Base-by-base conservation (phyloP, 2,797 vertebrate species). In the Halcyon leucocephala region DNA sequence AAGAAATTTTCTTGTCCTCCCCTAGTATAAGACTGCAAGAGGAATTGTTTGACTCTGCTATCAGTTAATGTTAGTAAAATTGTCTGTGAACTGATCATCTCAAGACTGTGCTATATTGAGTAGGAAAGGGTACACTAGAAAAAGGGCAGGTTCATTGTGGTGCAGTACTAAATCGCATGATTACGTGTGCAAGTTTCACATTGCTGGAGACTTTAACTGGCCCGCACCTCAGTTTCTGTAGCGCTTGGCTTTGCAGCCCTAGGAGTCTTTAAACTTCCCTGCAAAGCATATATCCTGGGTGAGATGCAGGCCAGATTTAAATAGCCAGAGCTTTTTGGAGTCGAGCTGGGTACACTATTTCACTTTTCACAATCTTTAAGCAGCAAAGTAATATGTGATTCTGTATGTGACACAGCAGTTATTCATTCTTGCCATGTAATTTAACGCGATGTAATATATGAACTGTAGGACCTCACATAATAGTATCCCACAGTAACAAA, bases 401-500 rank as follows among this genome's bases (percentile, higher is more conserved):
- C 74, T 83, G 48, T 72, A 46, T 54, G 76, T 80, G 87, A 94
- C 80, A 85, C 84, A 94, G 90, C 76, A 73, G 92, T 92, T 79
- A 69, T 67, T 80, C 88, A 82, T 62, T 90, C 82, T 87, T 58
- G 44, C 64, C 33, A 15, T 91, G 93, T 95, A 93, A 82, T 92
- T 95, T 95, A 95, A 69, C 71, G 82, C 64, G 1, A 71, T 49
- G 74, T n/a, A 71, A 67, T 79, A 86, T 86, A 92, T 80, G 64
- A 42, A 90, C 80, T 73, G 88, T 84, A 90, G 89, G 88, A 87
- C 64, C 67, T 87, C 90, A 44, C 83, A 97, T 92, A 97, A 95
- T 90, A 92, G 95, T 92, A 80, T 94, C 95, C 93, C 93, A 95
- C 94, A 90, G 93, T 86, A 88, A 93, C 93, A 96, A 95, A 92